Percentiles rank a stretch among this genome's conserved stretches.
Evolutionary conservation across 2,113 vertebrate species (phyloP).

Genomic region (Diadophis punctatus): DNA sequence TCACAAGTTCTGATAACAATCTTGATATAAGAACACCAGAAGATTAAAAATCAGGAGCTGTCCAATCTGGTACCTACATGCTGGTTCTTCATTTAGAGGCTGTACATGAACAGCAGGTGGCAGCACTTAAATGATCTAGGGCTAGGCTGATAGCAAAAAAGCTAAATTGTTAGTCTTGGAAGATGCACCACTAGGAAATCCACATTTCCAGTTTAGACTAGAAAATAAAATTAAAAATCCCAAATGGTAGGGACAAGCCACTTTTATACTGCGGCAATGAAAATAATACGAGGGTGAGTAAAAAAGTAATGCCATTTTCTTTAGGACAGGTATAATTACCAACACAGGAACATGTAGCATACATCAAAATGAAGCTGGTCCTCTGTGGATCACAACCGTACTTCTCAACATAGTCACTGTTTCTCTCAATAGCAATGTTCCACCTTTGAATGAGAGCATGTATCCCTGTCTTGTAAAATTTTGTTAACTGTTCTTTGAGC

Average conservation of each 20-base stretch:
- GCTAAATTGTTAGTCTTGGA: neutral
- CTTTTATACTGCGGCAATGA: neutral
- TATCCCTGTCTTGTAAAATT: too few species aligned
- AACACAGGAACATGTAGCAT: too few species aligned
- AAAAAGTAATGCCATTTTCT: too few species aligned
- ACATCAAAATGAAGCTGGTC: too few species aligned
- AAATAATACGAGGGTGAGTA: too few species aligned
- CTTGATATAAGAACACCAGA: neutral
- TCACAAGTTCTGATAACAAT: neutral
- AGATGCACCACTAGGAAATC: neutral
- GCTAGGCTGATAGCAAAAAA: neutral
- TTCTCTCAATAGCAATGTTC: too few species aligned
- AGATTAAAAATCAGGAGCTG: neutral
- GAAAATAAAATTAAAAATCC: neutral
- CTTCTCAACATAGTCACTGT: too few species aligned
- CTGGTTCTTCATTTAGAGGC: neutral
- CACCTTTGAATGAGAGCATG: too few species aligned
- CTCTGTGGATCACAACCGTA: too few species aligned
- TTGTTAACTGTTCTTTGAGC: too few species aligned
- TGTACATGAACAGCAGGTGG: neutral
- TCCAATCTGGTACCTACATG: neutral
- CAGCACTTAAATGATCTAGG: neutral
- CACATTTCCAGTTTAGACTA: neutral
- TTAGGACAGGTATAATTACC: too few species aligned
- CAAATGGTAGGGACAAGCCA: neutral